Percentiles rank a stretch among this genome's conserved stretches.
These are phyloP conservation scores for Gnathonemus echidnorhynchus DNA, from an alignment of 2,113 vertebrate species.

Conservation along the genomic window DNA sequence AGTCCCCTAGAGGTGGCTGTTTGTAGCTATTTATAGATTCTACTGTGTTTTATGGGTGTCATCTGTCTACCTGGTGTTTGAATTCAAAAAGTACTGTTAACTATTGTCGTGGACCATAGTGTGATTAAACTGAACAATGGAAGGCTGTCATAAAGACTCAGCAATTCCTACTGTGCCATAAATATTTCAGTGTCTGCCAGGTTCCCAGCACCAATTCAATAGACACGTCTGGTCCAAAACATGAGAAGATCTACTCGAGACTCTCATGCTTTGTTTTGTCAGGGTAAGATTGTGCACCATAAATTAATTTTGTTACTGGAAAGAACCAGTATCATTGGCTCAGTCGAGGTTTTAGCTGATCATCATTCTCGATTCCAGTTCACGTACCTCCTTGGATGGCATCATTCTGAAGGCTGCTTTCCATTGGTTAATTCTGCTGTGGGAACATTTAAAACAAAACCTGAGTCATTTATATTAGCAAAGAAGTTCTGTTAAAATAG, in stretches of 20 bases:
- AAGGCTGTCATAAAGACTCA: background rate
- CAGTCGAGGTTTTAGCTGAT: background rate
- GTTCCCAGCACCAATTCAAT: background rate
- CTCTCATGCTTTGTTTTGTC: background rate
- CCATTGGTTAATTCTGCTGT: background rate
- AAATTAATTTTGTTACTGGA: background rate
- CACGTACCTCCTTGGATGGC: background rate
- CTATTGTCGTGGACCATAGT: background rate
- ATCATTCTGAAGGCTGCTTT: background rate
- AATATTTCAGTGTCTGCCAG: background rate
- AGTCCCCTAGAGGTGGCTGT: background rate
- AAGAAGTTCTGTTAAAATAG: background rate
- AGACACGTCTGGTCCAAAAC: background rate
- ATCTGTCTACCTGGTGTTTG: background rate
- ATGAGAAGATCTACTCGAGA: background rate
- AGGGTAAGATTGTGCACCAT: background rate
- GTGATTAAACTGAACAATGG: background rate
- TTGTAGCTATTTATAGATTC: conserved; percentile 12
- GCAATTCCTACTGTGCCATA: background rate
- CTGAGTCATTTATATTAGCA: background rate
- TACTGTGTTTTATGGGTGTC: background rate
- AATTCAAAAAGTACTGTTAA: background rate
- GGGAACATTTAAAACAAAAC: background rate
- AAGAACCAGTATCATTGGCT: background rate
- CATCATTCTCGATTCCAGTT: background rate